Base-by-base conservation (phyloP, 2,888 invertebrate genomes). In the Blomia tropicalis region DNA sequence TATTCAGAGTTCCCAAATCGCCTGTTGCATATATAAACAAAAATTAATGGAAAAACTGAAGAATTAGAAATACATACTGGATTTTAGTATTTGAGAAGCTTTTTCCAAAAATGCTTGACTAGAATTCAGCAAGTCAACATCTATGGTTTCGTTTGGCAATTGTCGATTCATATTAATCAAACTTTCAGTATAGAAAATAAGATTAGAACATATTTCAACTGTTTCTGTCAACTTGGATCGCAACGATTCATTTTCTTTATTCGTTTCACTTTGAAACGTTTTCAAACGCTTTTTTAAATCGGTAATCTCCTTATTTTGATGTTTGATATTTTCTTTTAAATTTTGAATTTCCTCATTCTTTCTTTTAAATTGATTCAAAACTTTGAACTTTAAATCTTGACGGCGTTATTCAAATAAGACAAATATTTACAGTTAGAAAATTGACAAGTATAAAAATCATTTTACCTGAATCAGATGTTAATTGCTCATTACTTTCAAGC, bases 331-430 rank as follows among this genome's bases (percentile, higher is more conserved):
- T 36, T 3, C 3, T 56, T 56, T 56, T 36, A 56, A 25, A 36
- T 22, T 29, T 56, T 7, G 25, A 3, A 56, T 56, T 31, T 56
- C 56, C 1, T 29, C 36, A 56, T 56, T 56, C 23, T 56, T 56
- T 11, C 25, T 3, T 14, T 56, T 30, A 7, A 56, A 56, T 36
- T 56, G 27, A 19, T 56, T 56, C 11, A 56, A 19, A 3, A 56
- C 56, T 56, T 56, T 56, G 11, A 27, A 25, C 23, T 56, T 56
- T 30, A 56, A 56, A 19, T 56, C 56, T 56, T n/a, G n/a, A n/a
- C n/a, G n/a, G n/a, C n/a, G n/a, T n/a, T n/a, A n/a, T n/a, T 7
- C 14, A 36, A 25, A 11, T 14, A 47, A 47, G n/a, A 47, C 51
- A 47, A 47, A 47, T 29, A 36, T 27, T 56, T 1, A 3, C 11